Base-by-base conservation (phyloP, 2,113 vertebrate genomes). In the Strigops habroptila region DNA sequence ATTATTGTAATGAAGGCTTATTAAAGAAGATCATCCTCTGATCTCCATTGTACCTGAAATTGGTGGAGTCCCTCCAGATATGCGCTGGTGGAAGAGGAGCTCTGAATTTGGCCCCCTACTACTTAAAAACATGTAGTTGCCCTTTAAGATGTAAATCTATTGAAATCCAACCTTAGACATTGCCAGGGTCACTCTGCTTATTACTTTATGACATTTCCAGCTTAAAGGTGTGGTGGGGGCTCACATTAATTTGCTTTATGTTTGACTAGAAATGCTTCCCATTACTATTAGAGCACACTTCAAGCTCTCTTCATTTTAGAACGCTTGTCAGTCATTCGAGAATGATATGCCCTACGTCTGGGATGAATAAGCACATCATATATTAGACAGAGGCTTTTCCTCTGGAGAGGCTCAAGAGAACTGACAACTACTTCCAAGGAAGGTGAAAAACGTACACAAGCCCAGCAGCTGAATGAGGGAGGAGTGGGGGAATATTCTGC, bases 241-340 rank as follows among this genome's bases (percentile, higher is more conserved):
- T 97, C 98, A 97, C 97, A 98, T 98, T 99, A 98, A 98, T 98
- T 98, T 98, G 98, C 97, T 98, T 98, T 98, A 98, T 99, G 98
- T 98, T 99, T 98, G 98, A 98, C 98, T 98, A 98, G 98, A 98
- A 97, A 98, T 97, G 96, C 96, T 97, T 98, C 98, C 98, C 97
- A 91, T 97, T 96, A 95, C 97, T 96, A 96, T 96, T 96, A 97
- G 97, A 97, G 97, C 97, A 97, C 95, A 98, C 95, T 97, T 97
- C 4, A 74, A 97, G 94, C 96, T 96, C 97, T 97, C 97, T 98
- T 98, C 98, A 98, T 98, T 98, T 98, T 91, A 97, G 95, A 97
- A 97, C 79, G 97, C 97, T 98, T 98, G 98, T 99, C 98, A 98
- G 98, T 98, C 98, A 98, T 98, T 97, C 18, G 96, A 98, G 97